These are phyloP conservation scores for Malurus leucopterus DNA, from an alignment of 2,797 vertebrate genomes.

Conservation along the genomic window DNA sequence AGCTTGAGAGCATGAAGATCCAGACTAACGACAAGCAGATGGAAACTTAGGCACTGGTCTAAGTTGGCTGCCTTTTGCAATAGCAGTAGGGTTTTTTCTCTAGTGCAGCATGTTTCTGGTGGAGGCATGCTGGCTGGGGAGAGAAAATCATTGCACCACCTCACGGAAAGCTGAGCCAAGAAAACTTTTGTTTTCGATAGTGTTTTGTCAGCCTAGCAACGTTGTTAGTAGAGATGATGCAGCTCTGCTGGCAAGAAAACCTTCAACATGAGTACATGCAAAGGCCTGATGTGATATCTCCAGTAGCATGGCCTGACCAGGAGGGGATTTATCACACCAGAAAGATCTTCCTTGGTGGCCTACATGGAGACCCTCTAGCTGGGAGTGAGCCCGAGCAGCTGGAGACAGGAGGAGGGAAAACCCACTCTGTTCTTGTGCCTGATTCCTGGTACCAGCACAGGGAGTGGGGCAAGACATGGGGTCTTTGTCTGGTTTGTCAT, in stretches of 20 bases:
- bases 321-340: not conserved
- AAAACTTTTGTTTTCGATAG: not conserved
- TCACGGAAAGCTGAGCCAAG: not conserved
- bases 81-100: not conserved
- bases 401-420: not conserved
- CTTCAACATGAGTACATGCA: not conserved
- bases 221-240: not conserved
- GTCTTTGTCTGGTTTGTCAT: not conserved
- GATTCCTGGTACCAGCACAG: not conserved
- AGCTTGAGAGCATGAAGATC: not conserved
- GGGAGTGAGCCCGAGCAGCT: not conserved
- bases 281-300: not conserved
- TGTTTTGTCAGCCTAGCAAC: constrained; percentile 37
- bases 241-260: not conserved
- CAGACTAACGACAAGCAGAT: constrained; percentile 45
- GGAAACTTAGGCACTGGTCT: constrained; percentile 6
- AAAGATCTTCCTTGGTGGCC: not conserved
- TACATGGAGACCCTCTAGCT: not conserved
- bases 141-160: not conserved
- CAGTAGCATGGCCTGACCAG: not conserved
- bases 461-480: not conserved
- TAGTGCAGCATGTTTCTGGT: not conserved
- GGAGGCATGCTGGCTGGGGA: constrained; percentile 3
- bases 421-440: not conserved
- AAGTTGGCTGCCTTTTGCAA: constrained; percentile 19